A percentile compares a stretch with the other conserved stretches of the same genome.
phyloP scores from a whole-genome alignment of 92 coral and sea anemone genomes.

The Galaxea fascicularis region DNA sequence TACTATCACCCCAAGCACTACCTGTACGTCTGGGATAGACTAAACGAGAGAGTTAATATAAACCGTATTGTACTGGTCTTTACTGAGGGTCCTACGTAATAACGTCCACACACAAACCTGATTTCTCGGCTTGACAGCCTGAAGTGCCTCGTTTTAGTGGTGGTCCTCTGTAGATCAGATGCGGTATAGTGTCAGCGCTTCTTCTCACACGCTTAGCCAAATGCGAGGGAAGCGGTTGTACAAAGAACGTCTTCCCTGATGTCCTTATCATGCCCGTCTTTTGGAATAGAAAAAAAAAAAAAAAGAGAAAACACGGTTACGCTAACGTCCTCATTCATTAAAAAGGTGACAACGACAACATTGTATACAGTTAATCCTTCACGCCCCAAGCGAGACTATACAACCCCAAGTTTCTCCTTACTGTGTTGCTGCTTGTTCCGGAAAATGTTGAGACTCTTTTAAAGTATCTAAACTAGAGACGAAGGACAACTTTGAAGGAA shows the following conservation, averaged over 20 bases:
- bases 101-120: constrained; percentile 4
- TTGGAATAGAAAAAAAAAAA: not conserved
- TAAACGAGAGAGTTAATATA: too few species aligned
- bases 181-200: constrained; percentile 25
- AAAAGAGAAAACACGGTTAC: not conserved
- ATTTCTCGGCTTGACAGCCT: not conserved
- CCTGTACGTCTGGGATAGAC: too few species aligned
- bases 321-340: not conserved
- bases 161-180: constrained; percentile 33
- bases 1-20: too few species aligned
- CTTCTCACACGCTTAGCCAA: constrained; percentile 47
- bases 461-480: too few species aligned
- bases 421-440: too few species aligned
- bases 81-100: not conserved
- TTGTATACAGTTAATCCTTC: too few species aligned
- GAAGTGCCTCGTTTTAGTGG: not conserved
- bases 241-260: constrained; percentile 13
- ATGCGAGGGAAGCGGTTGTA: constrained; percentile 41
- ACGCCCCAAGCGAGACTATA: too few species aligned
- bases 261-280: constrained; percentile 52
- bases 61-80: too few species aligned
- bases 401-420: too few species aligned
- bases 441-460: too few species aligned
- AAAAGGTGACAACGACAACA: too few species aligned
- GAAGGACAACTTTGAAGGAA: too few species aligned